Evolutionary conservation across 2,113 vertebrate species (phyloP).

Genomic region (Hylia prasina): DNA sequence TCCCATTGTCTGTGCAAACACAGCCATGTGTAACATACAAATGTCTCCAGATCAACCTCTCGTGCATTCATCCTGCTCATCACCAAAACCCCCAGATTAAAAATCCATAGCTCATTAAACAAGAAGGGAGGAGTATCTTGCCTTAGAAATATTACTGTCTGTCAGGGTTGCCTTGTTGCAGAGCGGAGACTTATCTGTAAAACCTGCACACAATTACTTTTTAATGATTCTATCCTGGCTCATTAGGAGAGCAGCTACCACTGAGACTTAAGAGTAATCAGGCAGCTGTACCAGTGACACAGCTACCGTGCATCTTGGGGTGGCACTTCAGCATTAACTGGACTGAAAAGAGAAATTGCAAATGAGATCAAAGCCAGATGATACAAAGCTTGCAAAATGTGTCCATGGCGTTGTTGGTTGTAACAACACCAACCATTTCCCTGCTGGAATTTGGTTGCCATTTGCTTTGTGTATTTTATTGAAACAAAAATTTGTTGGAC

Average conservation of each 20-base stretch:
- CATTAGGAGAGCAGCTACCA: slow-evolving; percentile 66
- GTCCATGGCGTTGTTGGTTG: neutral
- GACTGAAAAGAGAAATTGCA: neutral
- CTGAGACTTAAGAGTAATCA: slow-evolving; percentile 61
- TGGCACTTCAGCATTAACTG: neutral
- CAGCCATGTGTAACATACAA: neutral
- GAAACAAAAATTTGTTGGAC: neutral
- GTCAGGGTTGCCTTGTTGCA: slow-evolving; percentile 50
- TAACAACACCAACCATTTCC: neutral
- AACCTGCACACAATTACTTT: slow-evolving; percentile 65
- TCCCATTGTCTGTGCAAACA: neutral
- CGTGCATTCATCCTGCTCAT: slow-evolving; percentile 45
- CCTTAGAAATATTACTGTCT: slow-evolving; percentile 59
- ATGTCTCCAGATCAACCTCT: neutral
- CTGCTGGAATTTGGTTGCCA: neutral
- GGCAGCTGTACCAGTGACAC: slow-evolving; percentile 6
- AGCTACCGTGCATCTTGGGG: neutral
- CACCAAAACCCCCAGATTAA: slow-evolving; percentile 70
- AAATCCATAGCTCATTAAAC: slow-evolving; percentile 76
- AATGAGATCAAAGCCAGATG: neutral
- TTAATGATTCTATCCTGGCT: slow-evolving; percentile 72
- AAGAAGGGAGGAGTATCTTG: slow-evolving; percentile 66
- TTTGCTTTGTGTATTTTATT: neutral
- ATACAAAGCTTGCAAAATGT: neutral
- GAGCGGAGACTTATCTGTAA: slow-evolving; percentile 47